Evolutionary conservation across 2,113 vertebrate species (phyloP), one percentile per base, ranked within the genome.

Genomic region (Atlantisia rogersi): DNA sequence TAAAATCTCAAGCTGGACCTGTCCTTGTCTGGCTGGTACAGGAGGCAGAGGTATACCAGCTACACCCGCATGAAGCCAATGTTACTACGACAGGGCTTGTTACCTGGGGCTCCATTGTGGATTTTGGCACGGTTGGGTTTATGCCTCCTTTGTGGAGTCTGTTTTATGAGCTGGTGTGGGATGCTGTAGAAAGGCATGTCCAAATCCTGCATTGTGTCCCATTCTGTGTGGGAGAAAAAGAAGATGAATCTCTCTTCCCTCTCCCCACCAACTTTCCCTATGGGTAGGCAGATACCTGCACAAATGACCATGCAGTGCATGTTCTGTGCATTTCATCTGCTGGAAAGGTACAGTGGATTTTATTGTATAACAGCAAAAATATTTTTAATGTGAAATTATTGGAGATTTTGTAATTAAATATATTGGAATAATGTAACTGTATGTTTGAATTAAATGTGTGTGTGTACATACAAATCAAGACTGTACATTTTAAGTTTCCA

Each of bases 401-500:
- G 46, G 20, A 39, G 28, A 25, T 77, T 62, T 24, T 70, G 22
- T 63, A 50, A 52, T 26, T 28, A 58, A 79, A 35, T n/a, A 2
- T 67, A 5, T 48, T 63, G 24, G 31, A 88, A 42, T 68, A 1
- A 12, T n/a, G 16, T 60, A 64, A 59, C 32, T 0, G 0, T 92
- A 84, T 44, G 12, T 58, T 76, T 81, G 86, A 59, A 35, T 65
- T 28, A 37, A 69, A 68, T 50, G 24, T 32, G 4, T 10, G 4
- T 1, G 1, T 3, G 1, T 42, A 5, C 13, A 4, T 65, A 39
- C 9, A 44, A 35, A 42, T 55, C 25, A 21, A 28, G 58, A 1
- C 39, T 55, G 25, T 53, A 46, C 22, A 7, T 46, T 86, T 84
- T 58, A 84, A 10, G 48, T 50, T 82, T 9, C 58, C 28, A 29